phyloP scores from a whole-genome alignment of 2,797 vertebrate species.

The Chromobotia macracanthus region DNA sequence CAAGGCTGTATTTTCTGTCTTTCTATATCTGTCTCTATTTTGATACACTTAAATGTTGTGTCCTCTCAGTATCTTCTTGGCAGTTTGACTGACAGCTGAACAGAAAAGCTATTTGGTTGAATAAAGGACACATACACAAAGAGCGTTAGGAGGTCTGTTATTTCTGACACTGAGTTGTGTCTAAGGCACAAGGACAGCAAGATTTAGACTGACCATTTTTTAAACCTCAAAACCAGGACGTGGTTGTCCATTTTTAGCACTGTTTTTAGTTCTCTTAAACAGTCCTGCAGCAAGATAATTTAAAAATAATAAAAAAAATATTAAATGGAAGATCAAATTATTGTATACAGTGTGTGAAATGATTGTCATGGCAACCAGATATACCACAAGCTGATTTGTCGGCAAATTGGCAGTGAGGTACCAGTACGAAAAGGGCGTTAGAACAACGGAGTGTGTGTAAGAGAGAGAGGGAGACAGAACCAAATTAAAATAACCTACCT shows the following conservation, averaged over 20 bases:
- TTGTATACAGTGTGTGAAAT: neutral
- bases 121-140: constrained; percentile 45
- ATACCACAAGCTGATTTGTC: neutral
- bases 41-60: constrained; percentile 35
- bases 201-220: neutral
- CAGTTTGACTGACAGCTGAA: constrained; percentile 42
- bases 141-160: constrained; percentile 30
- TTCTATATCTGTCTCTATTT: constrained; percentile 30
- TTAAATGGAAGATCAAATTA: no score
- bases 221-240: neutral
- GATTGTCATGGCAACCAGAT: neutral
- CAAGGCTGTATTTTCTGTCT: constrained; percentile 19
- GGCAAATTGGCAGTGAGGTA: neutral
- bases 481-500: constrained; percentile 31
- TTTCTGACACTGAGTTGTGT: constrained; percentile 30
- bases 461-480: constrained; percentile 2
- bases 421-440: constrained; percentile 12
- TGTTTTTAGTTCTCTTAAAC: no score
- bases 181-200: constrained; percentile 21
- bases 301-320: no score
- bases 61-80: constrained; percentile 30
- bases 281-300: no score
- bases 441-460: neutral
- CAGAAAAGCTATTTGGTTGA: constrained; percentile 48
- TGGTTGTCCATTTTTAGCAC: no score